Evolutionary conservation across 2,113 vertebrate genomes (phyloP).

Genomic region (Balaeniceps rex): DNA sequence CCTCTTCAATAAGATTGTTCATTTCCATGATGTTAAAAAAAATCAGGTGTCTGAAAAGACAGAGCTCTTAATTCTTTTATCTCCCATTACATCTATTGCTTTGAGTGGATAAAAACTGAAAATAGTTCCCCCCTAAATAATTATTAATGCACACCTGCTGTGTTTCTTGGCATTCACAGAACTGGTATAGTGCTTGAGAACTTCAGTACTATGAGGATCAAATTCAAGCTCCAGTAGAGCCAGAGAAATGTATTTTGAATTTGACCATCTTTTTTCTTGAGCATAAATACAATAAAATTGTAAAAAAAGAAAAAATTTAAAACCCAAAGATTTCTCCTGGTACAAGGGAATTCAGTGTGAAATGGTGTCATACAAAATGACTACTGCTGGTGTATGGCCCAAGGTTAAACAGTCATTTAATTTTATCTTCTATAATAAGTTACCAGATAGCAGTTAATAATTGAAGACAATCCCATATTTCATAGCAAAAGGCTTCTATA

Average conservation of each 20-base stretch:
- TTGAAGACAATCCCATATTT: slow-evolving; percentile 11
- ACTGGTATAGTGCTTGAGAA: background rate
- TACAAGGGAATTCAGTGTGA: background rate
- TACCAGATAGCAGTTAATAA: slow-evolving; percentile 40
- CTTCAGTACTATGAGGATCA: background rate
- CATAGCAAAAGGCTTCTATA: background rate
- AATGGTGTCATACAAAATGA: background rate
- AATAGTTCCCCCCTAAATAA: background rate
- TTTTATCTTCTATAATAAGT: slow-evolving; percentile 39
- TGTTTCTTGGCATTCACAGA: background rate
- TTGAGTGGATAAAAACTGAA: background rate
- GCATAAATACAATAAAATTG: background rate
- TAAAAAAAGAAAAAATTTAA: background rate
- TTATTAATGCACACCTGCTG: background rate
- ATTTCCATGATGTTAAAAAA: background rate
- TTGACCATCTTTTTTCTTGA: background rate
- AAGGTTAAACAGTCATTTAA: slow-evolving; percentile 22
- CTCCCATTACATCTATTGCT: background rate
- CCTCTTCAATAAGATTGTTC: background rate
- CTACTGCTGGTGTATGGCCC: background rate
- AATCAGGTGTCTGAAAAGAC: background rate
- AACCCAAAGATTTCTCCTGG: background rate
- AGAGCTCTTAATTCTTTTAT: background rate
- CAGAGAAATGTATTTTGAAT: background rate
- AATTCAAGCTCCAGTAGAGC: background rate